phyloP scores from a whole-genome alignment of 2,113 vertebrate genomes.

The Oreocharis arfaki region DNA sequence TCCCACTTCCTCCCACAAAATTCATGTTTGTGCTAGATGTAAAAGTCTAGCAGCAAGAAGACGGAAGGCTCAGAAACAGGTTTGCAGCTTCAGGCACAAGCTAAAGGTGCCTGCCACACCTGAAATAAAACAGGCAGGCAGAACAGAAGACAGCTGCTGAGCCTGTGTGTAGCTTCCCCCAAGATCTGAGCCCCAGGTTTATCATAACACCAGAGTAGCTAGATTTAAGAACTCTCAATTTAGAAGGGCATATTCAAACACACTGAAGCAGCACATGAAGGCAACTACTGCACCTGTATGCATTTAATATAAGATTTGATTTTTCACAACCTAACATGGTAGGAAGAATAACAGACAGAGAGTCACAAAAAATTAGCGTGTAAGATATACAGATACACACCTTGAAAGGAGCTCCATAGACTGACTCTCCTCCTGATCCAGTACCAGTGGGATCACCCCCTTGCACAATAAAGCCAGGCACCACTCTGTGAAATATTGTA shows the following conservation, averaged over 20 bases:
- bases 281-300: neutral
- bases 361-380: neutral
- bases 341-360: neutral
- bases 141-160: neutral
- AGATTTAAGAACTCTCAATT: neutral
- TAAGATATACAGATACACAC: constrained; percentile 54
- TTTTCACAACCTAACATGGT: neutral
- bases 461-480: constrained; percentile 93
- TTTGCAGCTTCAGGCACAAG: neutral
- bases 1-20: neutral
- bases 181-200: neutral
- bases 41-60: neutral
- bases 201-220: neutral
- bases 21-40: rapidly evolving
- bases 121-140: neutral
- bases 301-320: neutral
- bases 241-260: neutral
- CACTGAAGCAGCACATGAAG: neutral
- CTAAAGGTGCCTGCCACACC: neutral
- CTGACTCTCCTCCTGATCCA: constrained; percentile 89
- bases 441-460: constrained; percentile 94
- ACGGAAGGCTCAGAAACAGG: neutral
- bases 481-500: constrained; percentile 93
- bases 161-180: rapidly evolving
- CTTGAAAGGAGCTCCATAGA: constrained; percentile 90